Base-by-base conservation (phyloP, 2,888 invertebrate species). In the Pachliopta kotzebuea region DNA sequence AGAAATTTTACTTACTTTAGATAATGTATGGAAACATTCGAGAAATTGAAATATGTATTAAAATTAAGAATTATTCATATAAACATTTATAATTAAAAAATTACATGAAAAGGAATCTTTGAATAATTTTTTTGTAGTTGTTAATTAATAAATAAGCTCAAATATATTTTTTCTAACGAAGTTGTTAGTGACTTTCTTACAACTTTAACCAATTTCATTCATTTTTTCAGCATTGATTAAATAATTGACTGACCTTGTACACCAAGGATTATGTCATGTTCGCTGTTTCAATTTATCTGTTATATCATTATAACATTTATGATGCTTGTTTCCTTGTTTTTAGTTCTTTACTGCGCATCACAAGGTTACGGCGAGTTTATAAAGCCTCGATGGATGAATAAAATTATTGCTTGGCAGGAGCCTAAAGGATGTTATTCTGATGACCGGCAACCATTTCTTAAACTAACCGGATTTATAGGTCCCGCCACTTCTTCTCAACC, bases 331-430 rank as follows among this genome's bases (percentile, higher is more conserved):
- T 52, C 21, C 9, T 52, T 52, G 50, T 52, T 52, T 52, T 52
- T 71, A 90, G 90, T 90, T 63, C 70, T 86, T 6, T 86, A 81
- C 68, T 91, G 91, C 71, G 77, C 88, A 2, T 74, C 82, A 20
- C 90, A 90, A 81, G 91, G 91, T 0, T 90, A 90, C 62, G 91
- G 91, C 4, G 91, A 91, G 68, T 91, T 91, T 56, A 88, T 91
- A 70, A 91, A 91, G 62, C 91, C 91, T 1, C 81, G 91, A 2
- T 91, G 91, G 91, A 86, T 90, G 87, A 90, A 91, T 70, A 89
- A 86, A 71, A 81, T 91, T 11, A 73, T 91, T 66, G 79, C 88
- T 0, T 91, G 91, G 91, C 91, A 91, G 73, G 88, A 90, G 64
- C 87, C 90, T 0, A 84, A 78, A 50, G 91, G 91, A 0, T 91